Evolutionary conservation across 2,888 invertebrate genomes (phyloP).

Genomic region (Coremacera marginata): DNA sequence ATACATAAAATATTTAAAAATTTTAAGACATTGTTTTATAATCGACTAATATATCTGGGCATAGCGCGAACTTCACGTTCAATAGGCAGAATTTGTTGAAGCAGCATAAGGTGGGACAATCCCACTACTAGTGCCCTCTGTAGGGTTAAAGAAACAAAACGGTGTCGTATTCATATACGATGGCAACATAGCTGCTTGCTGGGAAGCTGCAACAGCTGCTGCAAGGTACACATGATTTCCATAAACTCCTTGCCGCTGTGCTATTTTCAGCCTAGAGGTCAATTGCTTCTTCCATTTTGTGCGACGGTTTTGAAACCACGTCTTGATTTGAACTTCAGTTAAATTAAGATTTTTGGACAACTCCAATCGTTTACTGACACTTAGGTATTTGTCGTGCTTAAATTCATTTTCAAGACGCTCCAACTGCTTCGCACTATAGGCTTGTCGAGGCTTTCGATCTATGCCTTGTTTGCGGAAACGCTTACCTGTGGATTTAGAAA

Average conservation of each 20-base stretch:
- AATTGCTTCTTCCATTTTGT: constrained; percentile 98
- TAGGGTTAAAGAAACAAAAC: constrained; percentile 50
- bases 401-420: constrained; percentile 99
- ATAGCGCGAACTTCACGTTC: not conserved
- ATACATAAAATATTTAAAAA: not conserved
- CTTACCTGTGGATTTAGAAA: constrained; percentile 83
- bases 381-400: constrained; percentile 95
- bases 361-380: constrained; percentile 97
- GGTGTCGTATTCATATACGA: constrained; percentile 51
- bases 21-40: not conserved
- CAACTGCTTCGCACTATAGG: constrained; percentile 97
- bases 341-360: constrained; percentile 92
- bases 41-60: not conserved
- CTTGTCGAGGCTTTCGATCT: constrained; percentile 87
- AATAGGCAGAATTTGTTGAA: not conserved
- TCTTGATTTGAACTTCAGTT: constrained; percentile 90
- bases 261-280: constrained; percentile 89
- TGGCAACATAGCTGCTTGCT: constrained; percentile 47
- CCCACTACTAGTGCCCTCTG: too few relatives aligned
- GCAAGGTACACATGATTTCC: constrained; percentile 72
- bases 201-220: constrained; percentile 43
- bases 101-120: too few relatives aligned
- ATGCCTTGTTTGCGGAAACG: constrained; percentile 88
- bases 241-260: constrained; percentile 86
- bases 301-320: constrained; percentile 95